Base-by-base conservation (phyloP, 2,888 invertebrate species). In the Watsonalla cultraria region DNA sequence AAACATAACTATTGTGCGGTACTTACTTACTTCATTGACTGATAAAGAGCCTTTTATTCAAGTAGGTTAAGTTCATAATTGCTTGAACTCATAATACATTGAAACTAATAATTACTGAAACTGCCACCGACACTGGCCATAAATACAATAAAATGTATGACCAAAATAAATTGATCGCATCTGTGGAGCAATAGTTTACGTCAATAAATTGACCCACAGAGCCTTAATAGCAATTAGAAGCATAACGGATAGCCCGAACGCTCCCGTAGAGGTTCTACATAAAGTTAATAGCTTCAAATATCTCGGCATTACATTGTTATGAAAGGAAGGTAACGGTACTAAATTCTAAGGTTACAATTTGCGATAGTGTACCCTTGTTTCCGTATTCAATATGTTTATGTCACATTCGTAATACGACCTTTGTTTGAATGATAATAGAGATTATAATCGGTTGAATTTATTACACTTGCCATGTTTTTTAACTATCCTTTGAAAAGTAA, bases 341-440 rank as follows among this genome's bases (percentile, higher is more conserved):
- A 67, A 70, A 69, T 72, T 70, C 72, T 62, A 65, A 64, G 59
- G 64, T 62, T 55, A 56, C 62, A 66, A 66, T 72, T 65, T 63
- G 47, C 63, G 67, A 70, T 63, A 58, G 62, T 62, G 54, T 60
- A 56, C 56, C 55, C 58, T 55, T 59, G 64, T 65, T 68, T 64
- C 70, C 66, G 56, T 49, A 49, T 61, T 61, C 60, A 70, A 68
- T 65, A 62, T 64, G 61, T 66, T 62, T 58, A 54, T 53, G 46
- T 56, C 24, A 13, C 46, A 24, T 47, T 42, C 47, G 54, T 59
- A 62, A 39, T 54, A 45, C 47, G 54, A 53, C 62, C 50, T 62
- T 61, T 59, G 54, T 50, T 50, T 53, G 14, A 15, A 37, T 14
- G 13, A 49, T 35, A 35, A 35, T 48, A 35, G 47, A 34, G 47